Base-by-base conservation (phyloP, 2,888 invertebrate genomes). In the Cetonia aurata region DNA sequence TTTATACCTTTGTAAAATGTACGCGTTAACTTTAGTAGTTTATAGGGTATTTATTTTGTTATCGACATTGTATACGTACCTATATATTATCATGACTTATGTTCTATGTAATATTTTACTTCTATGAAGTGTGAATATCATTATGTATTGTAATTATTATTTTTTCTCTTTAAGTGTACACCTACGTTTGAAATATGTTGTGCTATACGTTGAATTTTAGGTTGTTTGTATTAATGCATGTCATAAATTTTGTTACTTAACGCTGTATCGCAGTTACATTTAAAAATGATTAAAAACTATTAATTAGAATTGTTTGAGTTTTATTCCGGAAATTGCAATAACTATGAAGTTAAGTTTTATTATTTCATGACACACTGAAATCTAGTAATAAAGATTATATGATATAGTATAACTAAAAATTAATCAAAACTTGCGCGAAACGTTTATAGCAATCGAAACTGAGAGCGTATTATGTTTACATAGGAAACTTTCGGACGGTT, bases 221-320 rank as follows among this genome's bases (percentile, higher is more conserved):
- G 62, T 62, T 60, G 60, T 60, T 62, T 50, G 62, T 50, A 50
- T 48, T 62, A 62, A 33, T 62, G 62, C 62, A 62, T 62, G 62
- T 50, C 50, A 17, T 37, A 37, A 6, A 17, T 62, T 62, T 62
- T 62, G 62, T 62, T 62, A 62, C 48, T 62, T 62, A 62, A 62
- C 62, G 62, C 37, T 62, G 62, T 50, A 62, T 50, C 50, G 37
- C 59, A 46, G 46, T 62, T 62, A 50, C 50, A 62, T 50, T 62
- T 37, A 62, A 50, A 62, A 62, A 62, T 44, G 46, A 60, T 60
- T 62, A 50, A 62, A 62, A 48, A 62, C 31, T 52, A 25, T 52
- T 12, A 52, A 52, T 12, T 52, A 52, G 12, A 52, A 1, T 6
- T 37, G 1, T 37, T 37, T 8, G 3, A 37, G 37, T 37, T 37